Evolutionary conservation across 2,888 invertebrate species (phyloP), one percentile per base, ranked within the genome.

Genomic region (Synanthedon tipuliformis): DNA sequence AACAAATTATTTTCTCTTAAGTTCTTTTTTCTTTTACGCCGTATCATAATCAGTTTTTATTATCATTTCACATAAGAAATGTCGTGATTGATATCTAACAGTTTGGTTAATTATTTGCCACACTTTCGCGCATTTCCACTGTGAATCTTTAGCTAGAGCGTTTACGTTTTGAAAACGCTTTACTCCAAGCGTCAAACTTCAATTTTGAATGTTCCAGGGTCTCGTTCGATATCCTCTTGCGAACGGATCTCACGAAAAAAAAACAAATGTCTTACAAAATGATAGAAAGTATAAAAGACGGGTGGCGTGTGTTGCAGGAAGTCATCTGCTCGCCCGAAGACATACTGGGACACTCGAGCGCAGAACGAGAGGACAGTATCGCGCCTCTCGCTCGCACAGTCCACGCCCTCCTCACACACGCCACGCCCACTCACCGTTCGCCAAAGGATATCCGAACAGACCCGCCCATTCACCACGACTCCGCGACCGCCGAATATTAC

Each of bases 251-350:
- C 34, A 34, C 10, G 34, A 34, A 54, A 55, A 56, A 56, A 57
- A 53, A 56, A 65, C 59, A 66, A 60, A 34, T 34, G 34, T 8
- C 27, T 34, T 34, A 61, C 54, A 59, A 57, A 62, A 62, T 68
- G 65, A 56, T 60, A 66, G 69, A 60, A 68, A 74, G 66, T 76
- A 74, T 78, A 80, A 80, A 75, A 74, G 75, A 72, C 67, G 81
- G 80, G 82, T 88, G 88, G 88, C 88, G 50, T 88, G 88, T 90
- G 90, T 91, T 91, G 90, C 91, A 91, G 90, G 90, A 90, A 86
- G 86, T 82, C 83, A 82, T 91, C 83, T 90, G 91, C 84, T 88
- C 88, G 85, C 85, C 90, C 79, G 89, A 87, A 73, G 90, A 90
- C 75, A 78, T 90, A 75, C 84, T 89, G 80, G 83, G 78, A 73